Base-by-base conservation (phyloP, 2,797 vertebrate genomes). In the Anomalospiza imberbis region DNA sequence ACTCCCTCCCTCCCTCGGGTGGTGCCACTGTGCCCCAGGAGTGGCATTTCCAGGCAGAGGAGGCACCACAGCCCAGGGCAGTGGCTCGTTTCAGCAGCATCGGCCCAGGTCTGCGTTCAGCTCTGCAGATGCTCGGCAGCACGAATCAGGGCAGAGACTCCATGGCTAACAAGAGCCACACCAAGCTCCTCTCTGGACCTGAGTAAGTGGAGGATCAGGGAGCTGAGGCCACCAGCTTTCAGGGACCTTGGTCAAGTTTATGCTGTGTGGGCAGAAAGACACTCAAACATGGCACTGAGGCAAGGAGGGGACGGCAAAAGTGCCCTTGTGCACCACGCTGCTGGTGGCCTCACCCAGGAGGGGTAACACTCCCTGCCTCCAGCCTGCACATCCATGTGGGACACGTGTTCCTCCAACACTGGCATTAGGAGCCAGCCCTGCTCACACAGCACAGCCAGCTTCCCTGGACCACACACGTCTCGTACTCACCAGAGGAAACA, bases 291-390 rank as follows among this genome's bases (percentile, higher is more conserved):
- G 13, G 67, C 71, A 12, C 44, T 1, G 26, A 32, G 61, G 57
- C 10, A 5, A 31, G 48, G 66, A 58, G 13, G 45, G 61, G n/a
- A 34, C 0, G 2, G 21, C 28, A 36, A 26, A 36, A 57, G 38
- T 2, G 3, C 29, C 34, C 20, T 0, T 7, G 50, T 20, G 53
- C 65, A 50, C 6, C 3, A 0, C 0, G 1, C 31, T 48, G 71
- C 48, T 5, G 17, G 19, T 20, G 67, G 28, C 72, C 40, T 80
- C 12, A 1, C 5, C 34, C 31, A 10, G 44, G 20, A 53, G 24
- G 31, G 51, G 3, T 2, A 17, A 17, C 0, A 0, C 22, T 88
- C 44, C 40, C 28, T 24, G 48, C 28, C 16, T 19, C 51, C 10
- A 10, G 5, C 32, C 45, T 26, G 48, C 51, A 10, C 16, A 0